A percentile compares a stretch with the other conserved stretches of the same genome.
These are phyloP conservation scores for Patiria miniata DNA, from an alignment of 35 echinoderm and acorn worm species.

Conservation along the genomic window DNA sequence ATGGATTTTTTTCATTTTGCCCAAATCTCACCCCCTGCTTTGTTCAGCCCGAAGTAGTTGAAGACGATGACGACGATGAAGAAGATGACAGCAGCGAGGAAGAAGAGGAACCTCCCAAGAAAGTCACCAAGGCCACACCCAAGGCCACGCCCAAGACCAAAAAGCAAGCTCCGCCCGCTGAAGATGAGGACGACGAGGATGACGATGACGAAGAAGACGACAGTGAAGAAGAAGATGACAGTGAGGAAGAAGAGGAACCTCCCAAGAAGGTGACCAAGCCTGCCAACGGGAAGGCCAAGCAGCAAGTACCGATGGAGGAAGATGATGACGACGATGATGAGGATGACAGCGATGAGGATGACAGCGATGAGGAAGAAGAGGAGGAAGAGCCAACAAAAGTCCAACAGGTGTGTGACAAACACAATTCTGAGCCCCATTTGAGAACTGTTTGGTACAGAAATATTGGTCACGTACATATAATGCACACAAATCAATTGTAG, in stretches of 20 bases:
- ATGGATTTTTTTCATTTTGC: too few relatives aligned
- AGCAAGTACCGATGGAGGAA: not conserved
- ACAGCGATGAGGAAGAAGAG: not conserved
- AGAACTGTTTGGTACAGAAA: too few relatives aligned
- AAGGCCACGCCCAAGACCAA: not conserved
- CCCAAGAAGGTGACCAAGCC: not conserved
- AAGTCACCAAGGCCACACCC: not conserved
- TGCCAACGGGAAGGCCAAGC: slow-evolving; percentile 18
- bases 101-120: slow-evolving; percentile 31
- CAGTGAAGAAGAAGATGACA: slow-evolving; percentile 20
- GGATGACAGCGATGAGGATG: slow-evolving; percentile 13
- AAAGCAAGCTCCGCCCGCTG: slow-evolving; percentile 31
- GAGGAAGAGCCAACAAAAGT: not conserved
- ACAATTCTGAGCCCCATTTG: too few relatives aligned
- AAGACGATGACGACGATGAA: slow-evolving; percentile 9
- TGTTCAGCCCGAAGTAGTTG: not conserved
- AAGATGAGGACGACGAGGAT: slow-evolving; percentile 39
- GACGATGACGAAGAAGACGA: slow-evolving; percentile 42
- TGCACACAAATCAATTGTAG: too few relatives aligned
- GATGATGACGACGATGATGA: slow-evolving; percentile 38
- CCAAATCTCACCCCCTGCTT: too few relatives aligned
- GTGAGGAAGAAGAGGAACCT: slow-evolving; percentile 22
- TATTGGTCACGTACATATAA: too few relatives aligned
- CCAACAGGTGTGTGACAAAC: too few relatives aligned
- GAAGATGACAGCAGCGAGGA: slow-evolving; percentile 33